Base-by-base conservation (phyloP, 2,113 vertebrate species). In the Hippocampus comes region DNA sequence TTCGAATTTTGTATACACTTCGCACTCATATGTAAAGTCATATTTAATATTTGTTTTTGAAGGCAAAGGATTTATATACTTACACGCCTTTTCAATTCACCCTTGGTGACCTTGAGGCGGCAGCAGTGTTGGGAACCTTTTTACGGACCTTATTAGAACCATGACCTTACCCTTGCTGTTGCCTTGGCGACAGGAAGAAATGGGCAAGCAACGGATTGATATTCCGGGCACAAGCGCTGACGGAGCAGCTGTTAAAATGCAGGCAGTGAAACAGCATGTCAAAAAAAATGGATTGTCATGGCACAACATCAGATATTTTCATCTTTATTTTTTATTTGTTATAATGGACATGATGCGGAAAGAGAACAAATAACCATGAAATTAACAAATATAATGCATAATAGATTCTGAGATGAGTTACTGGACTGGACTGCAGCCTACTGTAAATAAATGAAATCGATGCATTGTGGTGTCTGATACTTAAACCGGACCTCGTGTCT, bases 161-260 rank as follows among this genome's bases (percentile, higher is more conserved):
- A 88, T 91, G 89, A 90, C 84, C 55, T 25, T 72, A 86, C 87
- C 87, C 73, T 87, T 86, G 71, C 82, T 88, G 90, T 91, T 91
- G 86, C 89, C 75, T 85, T 88, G 76, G 89, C 9, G 57, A 91
- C 63, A 34, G 69, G 71, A 81, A 70, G 79, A 65, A 81, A 85
- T 56, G 42, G 5, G 41, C 63, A 23, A 27, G 68, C 81, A 74
- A 68, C 66, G 66, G 86, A 88, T 89, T 89, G 72, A 89, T 83
- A 91, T 90, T 90, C 88, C 46, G 69, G 80, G 72, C 82, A 80
- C 81, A 84, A 72, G 75, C 30, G 3, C 81, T 87, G 86, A 88
- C 74, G 25, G 82, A 87, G 86, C 84, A 87, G 85, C 86, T 89
- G 87, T 73, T 78, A 46, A 41, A 38, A 55, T 49, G 59, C 41